Percentiles rank a stretch among this genome's conserved stretches.
Evolutionary conservation across 2,113 vertebrate genomes (phyloP).

Genomic region (Sitta europaea): DNA sequence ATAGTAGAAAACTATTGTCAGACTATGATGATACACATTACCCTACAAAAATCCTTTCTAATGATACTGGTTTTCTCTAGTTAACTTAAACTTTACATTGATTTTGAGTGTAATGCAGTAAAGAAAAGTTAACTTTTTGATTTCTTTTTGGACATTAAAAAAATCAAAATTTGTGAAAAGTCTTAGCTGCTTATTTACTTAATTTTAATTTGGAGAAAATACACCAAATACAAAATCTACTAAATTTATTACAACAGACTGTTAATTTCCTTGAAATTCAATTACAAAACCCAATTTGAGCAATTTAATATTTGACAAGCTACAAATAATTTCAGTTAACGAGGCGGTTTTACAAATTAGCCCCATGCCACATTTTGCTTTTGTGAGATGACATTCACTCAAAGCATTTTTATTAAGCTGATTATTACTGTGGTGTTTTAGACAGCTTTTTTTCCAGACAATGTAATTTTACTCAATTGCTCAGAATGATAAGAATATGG

Average conservation of each 20-base stretch:
- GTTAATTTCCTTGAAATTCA: conserved; percentile 19
- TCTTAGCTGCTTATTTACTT: neutral
- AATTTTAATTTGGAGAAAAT: neutral
- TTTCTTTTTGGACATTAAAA: neutral
- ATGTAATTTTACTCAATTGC: neutral
- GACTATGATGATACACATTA: neutral
- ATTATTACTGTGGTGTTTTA: neutral
- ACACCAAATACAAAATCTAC: neutral
- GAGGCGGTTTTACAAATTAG: neutral
- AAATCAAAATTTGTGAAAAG: neutral
- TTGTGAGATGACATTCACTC: neutral
- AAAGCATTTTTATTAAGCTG: neutral
- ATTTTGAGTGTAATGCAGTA: neutral
- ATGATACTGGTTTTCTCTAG: neutral
- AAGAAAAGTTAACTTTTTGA: neutral
- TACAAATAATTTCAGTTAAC: neutral
- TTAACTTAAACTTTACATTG: neutral
- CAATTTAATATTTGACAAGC: conserved; percentile 16
- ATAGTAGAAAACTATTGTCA: neutral
- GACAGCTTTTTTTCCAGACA: neutral
- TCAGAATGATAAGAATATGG: neutral
- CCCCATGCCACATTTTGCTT: neutral
- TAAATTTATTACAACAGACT: neutral
- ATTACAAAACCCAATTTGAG: neutral
- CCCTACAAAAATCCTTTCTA: neutral